These are phyloP conservation scores for Channa maculata DNA, from an alignment of 2,113 vertebrate species.

Conservation along the genomic window DNA sequence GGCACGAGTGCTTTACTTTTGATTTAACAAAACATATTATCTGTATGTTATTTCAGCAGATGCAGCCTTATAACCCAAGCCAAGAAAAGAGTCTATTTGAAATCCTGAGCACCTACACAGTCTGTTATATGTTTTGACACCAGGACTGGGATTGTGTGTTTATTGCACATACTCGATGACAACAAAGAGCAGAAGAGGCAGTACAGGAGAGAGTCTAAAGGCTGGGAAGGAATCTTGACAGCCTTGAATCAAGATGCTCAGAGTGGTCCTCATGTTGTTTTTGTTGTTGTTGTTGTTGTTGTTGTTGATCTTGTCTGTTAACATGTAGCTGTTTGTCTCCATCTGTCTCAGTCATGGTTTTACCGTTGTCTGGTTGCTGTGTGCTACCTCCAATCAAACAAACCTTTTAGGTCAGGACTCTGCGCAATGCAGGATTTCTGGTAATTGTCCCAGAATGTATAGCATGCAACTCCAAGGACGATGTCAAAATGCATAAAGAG, in stretches of 20 bases:
- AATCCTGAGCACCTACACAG: slow-evolving; percentile 37
- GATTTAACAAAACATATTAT: not conserved
- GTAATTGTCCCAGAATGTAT: slow-evolving; percentile 1
- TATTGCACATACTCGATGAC: slow-evolving; percentile 41
- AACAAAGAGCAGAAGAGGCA: slow-evolving; percentile 38
- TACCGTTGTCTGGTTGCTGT: not conserved
- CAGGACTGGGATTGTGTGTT: slow-evolving; percentile 20
- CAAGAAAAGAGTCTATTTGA: slow-evolving; percentile 28
- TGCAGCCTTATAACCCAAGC: slow-evolving; percentile 11
- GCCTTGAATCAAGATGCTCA: slow-evolving; percentile 47
- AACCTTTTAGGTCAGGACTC: not conserved
- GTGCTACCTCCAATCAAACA: slow-evolving; percentile 9
- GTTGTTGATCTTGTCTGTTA: slow-evolving; percentile 8
- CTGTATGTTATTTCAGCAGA: slow-evolving; percentile 18
- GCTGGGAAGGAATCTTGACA: slow-evolving; percentile 17
- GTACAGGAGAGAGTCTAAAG: slow-evolving; percentile 22
- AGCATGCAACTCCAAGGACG: not conserved
- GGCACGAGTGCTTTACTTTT: not conserved
- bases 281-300: not conserved
- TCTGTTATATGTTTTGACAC: slow-evolving; percentile 32
- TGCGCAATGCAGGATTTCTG: not conserved
- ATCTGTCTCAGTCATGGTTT: slow-evolving; percentile 1
- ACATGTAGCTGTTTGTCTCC: slow-evolving; percentile 14
- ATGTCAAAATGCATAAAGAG: not conserved
- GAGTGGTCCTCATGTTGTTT: slow-evolving; percentile 15